These are phyloP conservation scores for Drosophila yakuba DNA, from an alignment of 1,140 invertebrate species.

Conservation along the genomic window DNA sequence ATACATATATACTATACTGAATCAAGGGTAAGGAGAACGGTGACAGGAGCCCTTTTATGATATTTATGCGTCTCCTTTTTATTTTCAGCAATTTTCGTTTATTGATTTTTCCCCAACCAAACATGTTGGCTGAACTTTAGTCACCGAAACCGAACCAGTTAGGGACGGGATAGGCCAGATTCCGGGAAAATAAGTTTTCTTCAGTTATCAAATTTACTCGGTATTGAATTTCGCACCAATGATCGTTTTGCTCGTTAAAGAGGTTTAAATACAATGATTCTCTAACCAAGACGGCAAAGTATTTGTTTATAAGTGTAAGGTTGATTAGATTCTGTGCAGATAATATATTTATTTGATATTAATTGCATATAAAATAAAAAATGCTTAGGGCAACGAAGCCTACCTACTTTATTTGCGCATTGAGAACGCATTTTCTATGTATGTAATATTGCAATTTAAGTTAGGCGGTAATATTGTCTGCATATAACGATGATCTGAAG, in stretches of 20 bases:
- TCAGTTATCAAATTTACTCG: constrained; percentile 35
- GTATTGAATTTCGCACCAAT: constrained; percentile 39
- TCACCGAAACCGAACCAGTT: constrained; percentile 10
- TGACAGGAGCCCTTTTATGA: constrained; percentile 8
- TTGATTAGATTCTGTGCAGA: too few relatives aligned
- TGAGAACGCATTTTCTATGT: too few relatives aligned
- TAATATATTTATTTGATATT: too few relatives aligned
- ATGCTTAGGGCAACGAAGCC: too few relatives aligned
- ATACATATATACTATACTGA: background rate
- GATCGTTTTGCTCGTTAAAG: constrained; percentile 37
- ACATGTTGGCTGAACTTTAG: constrained; percentile 16
- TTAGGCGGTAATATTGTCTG: too few relatives aligned
- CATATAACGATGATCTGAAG: background rate
- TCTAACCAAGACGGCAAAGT: background rate
- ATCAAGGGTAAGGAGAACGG: background rate
- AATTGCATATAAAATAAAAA: too few relatives aligned
- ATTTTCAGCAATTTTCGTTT: constrained; percentile 64
- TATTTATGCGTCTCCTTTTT: constrained; percentile 57
- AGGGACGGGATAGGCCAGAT: constrained; percentile 21
- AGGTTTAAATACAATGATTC: background rate
- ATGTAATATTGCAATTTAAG: too few relatives aligned
- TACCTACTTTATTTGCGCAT: too few relatives aligned
- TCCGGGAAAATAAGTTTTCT: constrained; percentile 39
- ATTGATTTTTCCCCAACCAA: constrained; percentile 59
- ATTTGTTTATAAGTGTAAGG: too few relatives aligned